phyloP scores from a whole-genome alignment of 2,888 invertebrate genomes.

The Parnassius glacialis region DNA sequence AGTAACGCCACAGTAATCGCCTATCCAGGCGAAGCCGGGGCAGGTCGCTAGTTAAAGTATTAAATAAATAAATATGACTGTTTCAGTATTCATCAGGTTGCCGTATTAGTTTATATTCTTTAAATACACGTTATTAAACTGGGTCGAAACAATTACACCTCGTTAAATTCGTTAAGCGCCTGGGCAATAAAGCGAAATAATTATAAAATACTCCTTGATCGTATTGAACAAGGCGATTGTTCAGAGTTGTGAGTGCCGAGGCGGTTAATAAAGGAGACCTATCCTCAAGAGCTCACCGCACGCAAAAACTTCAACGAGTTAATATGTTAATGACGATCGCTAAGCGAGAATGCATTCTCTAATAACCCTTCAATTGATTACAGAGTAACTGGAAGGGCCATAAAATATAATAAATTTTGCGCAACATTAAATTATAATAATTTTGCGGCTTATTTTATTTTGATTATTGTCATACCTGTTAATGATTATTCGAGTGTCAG shows the following conservation, averaged over 20 bases:
- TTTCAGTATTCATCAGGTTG: too few relatives aligned
- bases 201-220: conserved; percentile 33
- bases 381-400: conserved; percentile 12
- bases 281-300: conserved; percentile 48
- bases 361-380: conserved; percentile 25
- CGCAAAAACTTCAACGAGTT: conserved; percentile 51
- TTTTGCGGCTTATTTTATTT: too few relatives aligned
- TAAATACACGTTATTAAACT: neutral
- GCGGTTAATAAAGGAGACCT: conserved; percentile 51
- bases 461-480: too few relatives aligned
- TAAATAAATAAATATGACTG: too few relatives aligned
- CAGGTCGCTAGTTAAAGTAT: too few relatives aligned
- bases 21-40: too few relatives aligned
- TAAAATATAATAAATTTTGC: neutral
- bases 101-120: too few relatives aligned
- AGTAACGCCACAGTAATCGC: neutral
- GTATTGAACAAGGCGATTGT: conserved; percentile 29
- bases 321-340: conserved; percentile 45
- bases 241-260: conserved; percentile 2
- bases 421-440: too few relatives aligned
- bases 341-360: conserved; percentile 28
- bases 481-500: too few relatives aligned
- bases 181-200: conserved; percentile 4
- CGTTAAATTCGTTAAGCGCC: neutral
- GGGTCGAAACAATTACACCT: conserved; percentile 13